phyloP scores from a whole-genome alignment of 2,113 vertebrate genomes.

The Tachysurus vachellii region DNA sequence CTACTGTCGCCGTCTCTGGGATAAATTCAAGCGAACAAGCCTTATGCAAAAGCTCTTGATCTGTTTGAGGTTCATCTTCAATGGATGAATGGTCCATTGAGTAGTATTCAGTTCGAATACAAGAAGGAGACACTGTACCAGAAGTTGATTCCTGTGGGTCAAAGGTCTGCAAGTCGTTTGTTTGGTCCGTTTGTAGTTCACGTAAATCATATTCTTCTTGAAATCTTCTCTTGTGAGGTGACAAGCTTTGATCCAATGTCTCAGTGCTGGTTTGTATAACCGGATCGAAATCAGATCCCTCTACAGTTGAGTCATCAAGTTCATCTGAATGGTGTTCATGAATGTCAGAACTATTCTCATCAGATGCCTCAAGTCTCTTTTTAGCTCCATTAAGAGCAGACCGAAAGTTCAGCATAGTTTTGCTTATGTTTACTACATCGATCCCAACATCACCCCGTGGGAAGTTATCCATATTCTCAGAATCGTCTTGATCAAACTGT shows the following conservation, averaged over 20 bases:
- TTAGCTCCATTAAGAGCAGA: conserved; percentile 86
- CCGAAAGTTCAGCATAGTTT: conserved; percentile 82
- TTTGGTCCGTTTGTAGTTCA: conserved; percentile 34
- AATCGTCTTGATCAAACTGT: conserved; percentile 39
- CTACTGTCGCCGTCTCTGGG: conserved; percentile 24
- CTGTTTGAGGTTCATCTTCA: conserved; percentile 49
- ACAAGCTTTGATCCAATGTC: conserved; percentile 32
- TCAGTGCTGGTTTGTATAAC: conserved; percentile 1
- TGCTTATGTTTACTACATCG: conserved; percentile 81
- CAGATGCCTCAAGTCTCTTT: conserved; percentile 77
- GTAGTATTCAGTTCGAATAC: conserved; percentile 49
- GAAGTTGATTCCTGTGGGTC: conserved; percentile 50
- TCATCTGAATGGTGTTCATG: conserved; percentile 41
- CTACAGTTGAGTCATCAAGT: not conserved
- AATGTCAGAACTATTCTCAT: conserved; percentile 48
- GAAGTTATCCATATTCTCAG: conserved; percentile 48
- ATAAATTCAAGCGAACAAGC: conserved; percentile 53
- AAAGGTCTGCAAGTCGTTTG: conserved; percentile 31
- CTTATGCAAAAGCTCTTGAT: conserved; percentile 51
- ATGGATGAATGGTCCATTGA: conserved; percentile 50
- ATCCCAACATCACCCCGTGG: conserved; percentile 76
- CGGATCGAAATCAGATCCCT: conserved; percentile 2
- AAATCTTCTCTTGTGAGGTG: conserved; percentile 25
- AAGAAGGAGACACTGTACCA: conserved; percentile 47
- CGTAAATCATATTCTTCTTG: conserved; percentile 44